Percentiles rank a stretch among this genome's conserved stretches.
phyloP scores from a whole-genome alignment of 1,140 invertebrate genomes.

The Drosophila trapezifrons region DNA sequence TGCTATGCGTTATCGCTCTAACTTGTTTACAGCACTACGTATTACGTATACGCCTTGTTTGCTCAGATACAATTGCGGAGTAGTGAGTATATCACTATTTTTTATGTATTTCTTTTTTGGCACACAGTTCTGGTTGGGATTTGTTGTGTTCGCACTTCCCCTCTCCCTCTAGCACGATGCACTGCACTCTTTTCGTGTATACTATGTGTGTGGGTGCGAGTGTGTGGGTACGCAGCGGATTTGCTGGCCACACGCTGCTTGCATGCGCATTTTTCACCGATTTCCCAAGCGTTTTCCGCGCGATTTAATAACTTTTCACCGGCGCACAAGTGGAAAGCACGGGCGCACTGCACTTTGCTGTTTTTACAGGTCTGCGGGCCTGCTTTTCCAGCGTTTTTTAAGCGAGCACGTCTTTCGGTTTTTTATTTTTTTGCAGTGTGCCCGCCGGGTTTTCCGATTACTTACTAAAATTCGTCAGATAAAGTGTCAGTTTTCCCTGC shows the following conservation, averaged over 20 bases:
- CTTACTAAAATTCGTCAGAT: too few relatives aligned
- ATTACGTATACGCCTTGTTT: slow-evolving; percentile 65
- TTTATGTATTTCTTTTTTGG: slow-evolving; percentile 31
- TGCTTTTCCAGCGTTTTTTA: slow-evolving; percentile 13
- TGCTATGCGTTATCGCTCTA: slow-evolving; percentile 60
- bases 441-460: too few relatives aligned
- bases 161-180: slow-evolving; percentile 16
- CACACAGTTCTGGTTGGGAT: slow-evolving; percentile 31
- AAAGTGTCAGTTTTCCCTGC: too few relatives aligned
- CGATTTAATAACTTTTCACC: neutral
- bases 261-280: slow-evolving; percentile 52
- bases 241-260: slow-evolving; percentile 70
- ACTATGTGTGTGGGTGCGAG: slow-evolving; percentile 47
- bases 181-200: slow-evolving; percentile 41
- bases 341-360: neutral
- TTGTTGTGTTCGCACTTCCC: slow-evolving; percentile 36
- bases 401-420: slow-evolving; percentile 29
- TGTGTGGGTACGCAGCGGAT: slow-evolving; percentile 46
- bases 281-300: neutral
- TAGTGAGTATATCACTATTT: slow-evolving; percentile 9
- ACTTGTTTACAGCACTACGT: slow-evolving; percentile 68
- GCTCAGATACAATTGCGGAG: slow-evolving; percentile 17
- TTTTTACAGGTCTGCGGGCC: slow-evolving; percentile 8
- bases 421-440: slow-evolving; percentile 13
- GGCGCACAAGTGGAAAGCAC: neutral